Evolutionary conservation across 2,888 invertebrate genomes (phyloP), one percentile per base, ranked within the genome.

Genomic region (Lagria hirta): DNA sequence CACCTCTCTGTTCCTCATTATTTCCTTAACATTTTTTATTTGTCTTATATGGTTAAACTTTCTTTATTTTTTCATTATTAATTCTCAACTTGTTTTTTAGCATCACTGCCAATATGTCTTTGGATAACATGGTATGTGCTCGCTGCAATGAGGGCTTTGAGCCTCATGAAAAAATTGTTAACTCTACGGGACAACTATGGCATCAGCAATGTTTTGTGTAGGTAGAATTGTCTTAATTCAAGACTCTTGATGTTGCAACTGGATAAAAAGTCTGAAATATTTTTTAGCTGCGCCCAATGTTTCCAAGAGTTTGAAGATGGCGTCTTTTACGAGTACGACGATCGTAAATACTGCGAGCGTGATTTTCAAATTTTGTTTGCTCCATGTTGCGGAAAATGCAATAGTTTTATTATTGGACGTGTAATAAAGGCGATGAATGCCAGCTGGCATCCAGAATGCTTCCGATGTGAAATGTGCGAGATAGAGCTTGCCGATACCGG

Each of bases 341-440:
- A 96, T 1, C 81, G 99, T 52, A 99, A 98, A 73, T 99, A 99
- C 71, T 99, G 99, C 66, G 97, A 98, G 73, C 91, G 95, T 68
- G 98, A 99, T 73, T 99, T 99, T 69, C 97, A 99, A 73, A 96
- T 75, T 90, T 95, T 32, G 89, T 99, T 32, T 88, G 94, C 74
- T 6, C 73, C 73, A 3, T 89, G 88, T 65, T 90, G 90, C 68
- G 83, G 85, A 72, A 78, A 80, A 76, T 77, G 75, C 53, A 68
- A 86, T 13, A 95, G 96, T 72, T 99, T 99, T 70, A 93, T 99
- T 46, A 94, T 98, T 67, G 99, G 99, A 0, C 84, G 99, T 43
- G 99, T 99, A 27, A 99, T 99, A 68, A 99, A 99, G 72, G 99
- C 99, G 1, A 97, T 99, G 95, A 95, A 97, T 65, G 84, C 92